phyloP scores from a whole-genome alignment of 2,113 vertebrate species.

The Chrysemys picta region DNA sequence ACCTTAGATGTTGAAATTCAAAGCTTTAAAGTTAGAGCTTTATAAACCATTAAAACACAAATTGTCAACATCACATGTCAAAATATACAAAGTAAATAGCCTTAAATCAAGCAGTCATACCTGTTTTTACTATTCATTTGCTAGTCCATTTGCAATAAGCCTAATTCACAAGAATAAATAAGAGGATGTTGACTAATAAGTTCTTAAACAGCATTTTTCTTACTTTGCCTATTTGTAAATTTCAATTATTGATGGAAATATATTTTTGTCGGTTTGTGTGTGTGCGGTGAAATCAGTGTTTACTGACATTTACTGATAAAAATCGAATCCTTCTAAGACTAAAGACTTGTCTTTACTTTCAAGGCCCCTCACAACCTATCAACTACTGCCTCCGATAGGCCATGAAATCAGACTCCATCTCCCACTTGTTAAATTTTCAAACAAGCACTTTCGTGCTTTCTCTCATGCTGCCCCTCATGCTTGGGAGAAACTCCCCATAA shows the following conservation, averaged over 20 bases:
- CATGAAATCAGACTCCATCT: not conserved
- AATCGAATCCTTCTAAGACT: not conserved
- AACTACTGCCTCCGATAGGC: not conserved
- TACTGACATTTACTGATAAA: too few relatives aligned
- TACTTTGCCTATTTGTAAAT: not conserved
- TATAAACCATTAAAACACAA: not conserved
- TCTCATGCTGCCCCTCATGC: not conserved
- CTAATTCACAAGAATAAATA: not conserved
- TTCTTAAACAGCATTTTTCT: not conserved
- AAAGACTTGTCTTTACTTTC: not conserved
- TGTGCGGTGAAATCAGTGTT: not conserved
- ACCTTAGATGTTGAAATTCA: not conserved
- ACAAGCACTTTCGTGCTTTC: too few relatives aligned
- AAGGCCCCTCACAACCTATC: not conserved
- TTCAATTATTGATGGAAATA: not conserved
- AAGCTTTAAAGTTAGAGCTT: not conserved
- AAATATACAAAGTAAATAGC: not conserved
- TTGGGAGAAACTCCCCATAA: not conserved
- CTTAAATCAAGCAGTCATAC: not conserved
- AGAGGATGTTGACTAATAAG: not conserved
- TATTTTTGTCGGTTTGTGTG: not conserved
- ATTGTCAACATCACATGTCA: not conserved
- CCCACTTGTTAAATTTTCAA: not conserved
- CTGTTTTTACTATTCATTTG: not conserved
- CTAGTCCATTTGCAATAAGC: not conserved